These are phyloP conservation scores for Parnassius glacialis DNA, from an alignment of 2,888 invertebrate genomes.

Conservation along the genomic window DNA sequence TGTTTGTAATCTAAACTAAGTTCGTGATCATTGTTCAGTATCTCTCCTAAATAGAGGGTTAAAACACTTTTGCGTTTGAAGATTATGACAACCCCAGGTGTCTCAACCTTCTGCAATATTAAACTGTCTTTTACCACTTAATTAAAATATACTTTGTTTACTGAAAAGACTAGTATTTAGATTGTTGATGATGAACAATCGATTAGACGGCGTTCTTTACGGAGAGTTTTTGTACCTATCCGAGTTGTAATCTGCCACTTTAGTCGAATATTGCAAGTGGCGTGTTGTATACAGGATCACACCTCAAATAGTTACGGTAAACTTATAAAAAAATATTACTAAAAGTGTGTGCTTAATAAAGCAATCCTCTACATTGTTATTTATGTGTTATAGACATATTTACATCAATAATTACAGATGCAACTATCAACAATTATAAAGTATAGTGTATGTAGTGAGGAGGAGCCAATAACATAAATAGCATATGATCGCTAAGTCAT, in stretches of 20 bases:
- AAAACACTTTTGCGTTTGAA: conserved; percentile 56
- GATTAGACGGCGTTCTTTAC: conserved; percentile 60
- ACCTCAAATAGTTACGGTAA: conserved; percentile 4
- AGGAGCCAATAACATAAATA: no score
- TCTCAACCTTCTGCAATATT: conserved; percentile 46
- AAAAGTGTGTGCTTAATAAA: no score
- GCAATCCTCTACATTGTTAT: no score
- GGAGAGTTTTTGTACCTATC: conserved; percentile 61
- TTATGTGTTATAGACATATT: no score
- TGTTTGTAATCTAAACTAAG: conserved; percentile 42
- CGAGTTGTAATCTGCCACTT: conserved; percentile 52
- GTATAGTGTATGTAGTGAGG: no score
- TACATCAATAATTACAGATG: no score
- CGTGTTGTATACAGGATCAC: conserved; percentile 21
- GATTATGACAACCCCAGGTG: conserved; percentile 59
- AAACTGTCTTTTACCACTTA: conserved; percentile 28
- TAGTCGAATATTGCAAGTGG: conserved; percentile 25
- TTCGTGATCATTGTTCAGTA: conserved; percentile 50
- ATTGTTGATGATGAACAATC: conserved; percentile 44
- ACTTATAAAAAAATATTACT: neutral
- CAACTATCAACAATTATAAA: no score
- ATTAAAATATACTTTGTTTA: conserved; percentile 38
- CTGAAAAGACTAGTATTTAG: conserved; percentile 34
- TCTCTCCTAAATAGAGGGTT: conserved; percentile 46
- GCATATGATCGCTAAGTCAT: no score